Base-by-base conservation (phyloP, 1,140 invertebrate species). In the Teleopsis dalmanni region DNA sequence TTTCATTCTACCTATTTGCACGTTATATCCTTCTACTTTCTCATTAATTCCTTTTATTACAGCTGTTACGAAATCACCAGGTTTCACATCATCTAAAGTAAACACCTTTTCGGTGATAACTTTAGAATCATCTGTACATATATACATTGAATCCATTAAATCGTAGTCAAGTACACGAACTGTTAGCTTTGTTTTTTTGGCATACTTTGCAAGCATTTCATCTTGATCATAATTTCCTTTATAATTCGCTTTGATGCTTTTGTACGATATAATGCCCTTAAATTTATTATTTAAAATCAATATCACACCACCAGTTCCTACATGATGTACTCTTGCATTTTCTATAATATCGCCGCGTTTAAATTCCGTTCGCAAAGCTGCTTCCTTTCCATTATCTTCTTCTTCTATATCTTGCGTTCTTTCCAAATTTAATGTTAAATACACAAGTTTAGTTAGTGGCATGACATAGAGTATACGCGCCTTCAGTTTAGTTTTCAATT, bases 391-490 rank as follows among this genome's bases (percentile, higher is more conserved):
- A n/a, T 19, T 9, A n/a, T n/a, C n/a, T n/a, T n/a, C n/a, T n/a
- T n/a, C n/a, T n/a, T n/a, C n/a, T n/a, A n/a, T n/a, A n/a, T n/a
- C n/a, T n/a, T n/a, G n/a, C 3, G 42, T 27, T 6, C 33, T 35
- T n/a, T n/a, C n/a, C 9, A 59, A 25, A 43, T 70, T 60, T 6
- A 78, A 56, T 9, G 72, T 77, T 41, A 84, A 73, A 55, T 80
- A 80, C 2, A 75, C 74, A n/a, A 80, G 75, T 62, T 86, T 87
- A 9, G 82, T 76, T 1, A 79, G 73, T 1, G 83, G 83, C 59
- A 84, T 72, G 14, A 78, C 71, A 54, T 85, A 88, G 2, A 87
- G 57, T 2, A 88, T 69, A 4, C 76, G 73, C 0, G 80, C 82
- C 37, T 65, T 64, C 14, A 81, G 46, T 27, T 72, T 60, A 37